A percentile compares a stretch with the other conserved stretches of the same genome.
These are phyloP conservation scores for Agrypnia vestita DNA, from an alignment of 1,140 invertebrate species.

Conservation along the genomic window DNA sequence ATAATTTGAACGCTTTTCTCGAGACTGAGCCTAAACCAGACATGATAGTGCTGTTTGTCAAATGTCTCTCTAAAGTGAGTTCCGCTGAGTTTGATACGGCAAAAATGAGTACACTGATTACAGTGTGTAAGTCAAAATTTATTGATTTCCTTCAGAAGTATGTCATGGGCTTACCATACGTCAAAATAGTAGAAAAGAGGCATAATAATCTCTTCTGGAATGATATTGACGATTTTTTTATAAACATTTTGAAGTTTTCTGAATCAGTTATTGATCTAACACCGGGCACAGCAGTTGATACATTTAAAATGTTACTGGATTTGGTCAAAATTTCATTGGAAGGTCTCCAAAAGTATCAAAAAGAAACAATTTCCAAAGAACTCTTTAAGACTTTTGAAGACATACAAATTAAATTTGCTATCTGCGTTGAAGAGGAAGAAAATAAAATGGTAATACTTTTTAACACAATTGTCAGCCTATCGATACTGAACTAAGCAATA, in stretches of 20 bases:
- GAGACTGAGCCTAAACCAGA: not conserved
- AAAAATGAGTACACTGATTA: slow-evolving; percentile 65
- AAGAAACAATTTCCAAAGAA: slow-evolving; percentile 64
- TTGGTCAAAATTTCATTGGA: slow-evolving; percentile 64
- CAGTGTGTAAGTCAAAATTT: slow-evolving; percentile 66
- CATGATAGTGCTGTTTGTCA: not conserved
- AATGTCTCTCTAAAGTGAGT: not conserved
- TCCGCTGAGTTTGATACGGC: slow-evolving; percentile 63
- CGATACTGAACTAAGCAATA: not conserved
- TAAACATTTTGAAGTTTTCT: slow-evolving; percentile 64
- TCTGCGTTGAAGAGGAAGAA: slow-evolving; percentile 62
- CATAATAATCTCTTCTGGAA: slow-evolving; percentile 65
- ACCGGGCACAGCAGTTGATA: slow-evolving; percentile 65
- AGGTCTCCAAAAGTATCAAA: slow-evolving; percentile 64
- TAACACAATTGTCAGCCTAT: not conserved
- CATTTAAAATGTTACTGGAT: slow-evolving; percentile 64
- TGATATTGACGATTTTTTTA: slow-evolving; percentile 67
- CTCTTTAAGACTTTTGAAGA: slow-evolving; percentile 62
- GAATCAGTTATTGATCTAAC: slow-evolving; percentile 65
- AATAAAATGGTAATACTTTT: slow-evolving; percentile 59
- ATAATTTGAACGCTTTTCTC: not conserved
- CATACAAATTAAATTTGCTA: slow-evolving; percentile 63
- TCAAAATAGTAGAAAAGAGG: not conserved
- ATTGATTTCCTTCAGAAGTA: slow-evolving; percentile 63
- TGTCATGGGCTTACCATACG: slow-evolving; percentile 66